Base-by-base conservation (phyloP, 2,888 invertebrate species). In the Serrognathus titanus region DNA sequence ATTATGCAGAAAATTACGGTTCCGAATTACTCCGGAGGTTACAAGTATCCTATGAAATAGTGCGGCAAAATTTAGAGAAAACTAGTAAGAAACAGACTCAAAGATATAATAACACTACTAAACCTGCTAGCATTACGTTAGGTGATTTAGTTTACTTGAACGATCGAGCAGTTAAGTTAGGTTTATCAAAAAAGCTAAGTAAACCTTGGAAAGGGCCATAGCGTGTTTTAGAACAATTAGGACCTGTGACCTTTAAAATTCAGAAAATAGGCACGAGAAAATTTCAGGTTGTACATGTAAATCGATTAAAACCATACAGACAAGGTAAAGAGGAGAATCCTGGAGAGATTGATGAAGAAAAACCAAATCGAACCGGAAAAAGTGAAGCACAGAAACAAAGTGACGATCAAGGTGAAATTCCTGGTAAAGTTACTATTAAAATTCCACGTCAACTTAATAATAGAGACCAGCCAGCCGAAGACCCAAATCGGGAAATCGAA, bases 1-100 rank as follows among this genome's bases (percentile, higher is more conserved):
- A 64, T 35, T 13, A 48, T 6, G 60, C 47, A 35, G 56, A 59
- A 2, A 63, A 66, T 58, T 65, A 65, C 46, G 60, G 48, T 3
- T n/a, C 53, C 7, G 57, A 59, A 57, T 9, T 57, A n/a, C 10
- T 51, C 2, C 16, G 9, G 24, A 48, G 53, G 9, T 45, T 59
- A 48, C 16, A 50, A 1, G 35, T 11, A 8, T 59, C 55, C 5
- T 38, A 38, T 11, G 11, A 38, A 38, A 38, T 38, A 38, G 38
- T 38, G 10, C 38, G 11, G 11, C 10, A 38, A 10, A 37, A 40
- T 6, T 53, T 2, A 6, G 46, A n/a, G 38, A 45, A 3, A 16
- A 16, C 16, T 16, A 16, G 16, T 16, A 2, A 16, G 16, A 16
- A 16, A 16, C 16, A 16, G 3, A 16, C 16, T 16, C 16, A 16